Evolutionary conservation across 2,888 invertebrate genomes (phyloP), one percentile per base, ranked within the genome.

Genomic region (Allygus modestus): DNA sequence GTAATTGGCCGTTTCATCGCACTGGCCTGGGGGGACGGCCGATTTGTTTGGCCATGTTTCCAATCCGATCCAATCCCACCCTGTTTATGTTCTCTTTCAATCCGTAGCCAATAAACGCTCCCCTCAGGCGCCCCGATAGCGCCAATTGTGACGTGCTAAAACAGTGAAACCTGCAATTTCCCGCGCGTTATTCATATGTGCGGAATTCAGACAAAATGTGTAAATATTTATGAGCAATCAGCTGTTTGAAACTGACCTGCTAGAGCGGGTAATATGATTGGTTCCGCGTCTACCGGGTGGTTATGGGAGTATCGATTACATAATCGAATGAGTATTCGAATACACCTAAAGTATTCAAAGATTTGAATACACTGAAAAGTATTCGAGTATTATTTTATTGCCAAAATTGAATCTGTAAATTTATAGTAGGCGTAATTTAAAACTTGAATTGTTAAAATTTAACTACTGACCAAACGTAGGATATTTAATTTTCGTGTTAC

Each of bases 21-120:
- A 1, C 31, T 0, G 9, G 31, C 28, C 65, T 1, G 4, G 31
- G 31, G 65, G 65, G 31, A 65, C 58, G 58, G 7, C 26, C 28
- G 65, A 65, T 65, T 28, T 65, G 65, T 65, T 65, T 65, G 65
- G 65, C 54, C 12, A 46, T 46, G 46, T 46, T 58, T 65, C 65
- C 65, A 65, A 65, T 65, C 28, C 31, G 65, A 4, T 28, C 28
- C 65, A 11, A 65, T 17, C 65, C 28, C 65, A 28, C 65, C 65
- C 65, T 12, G 65, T 65, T 65, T 65, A 65, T 65, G 65, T 28
- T 65, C 65, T 65, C 54, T 9, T 7, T 54, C 54, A 2, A 11
- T 31, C 31, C 28, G 31, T 1, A 65, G 15, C 65, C 65, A 65
- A 65, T 65, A 65, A 65, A 2, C 15, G 28, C 31, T n/a, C 28